Evolutionary conservation across 1,140 invertebrate genomes (phyloP).

Genomic region (Nixonia krombeini): DNA sequence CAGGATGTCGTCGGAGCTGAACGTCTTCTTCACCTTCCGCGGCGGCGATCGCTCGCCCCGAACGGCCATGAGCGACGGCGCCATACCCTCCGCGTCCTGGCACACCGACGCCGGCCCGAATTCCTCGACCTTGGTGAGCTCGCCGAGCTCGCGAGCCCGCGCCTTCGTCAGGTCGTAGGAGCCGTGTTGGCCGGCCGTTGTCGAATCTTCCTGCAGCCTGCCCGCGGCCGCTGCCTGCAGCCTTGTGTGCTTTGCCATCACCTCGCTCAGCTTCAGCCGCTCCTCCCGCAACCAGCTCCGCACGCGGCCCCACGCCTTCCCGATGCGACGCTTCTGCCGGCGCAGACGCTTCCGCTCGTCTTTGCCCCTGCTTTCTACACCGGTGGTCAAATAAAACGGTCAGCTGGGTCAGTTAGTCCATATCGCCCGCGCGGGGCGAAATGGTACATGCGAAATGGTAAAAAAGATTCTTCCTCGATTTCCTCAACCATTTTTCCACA

Average conservation of each 20-base stretch:
- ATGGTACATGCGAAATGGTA: too few species aligned
- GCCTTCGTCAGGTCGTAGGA: constrained; percentile 63
- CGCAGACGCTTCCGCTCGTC: constrained; percentile 14
- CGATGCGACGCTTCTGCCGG: constrained; percentile 67
- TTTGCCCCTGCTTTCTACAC: too few species aligned
- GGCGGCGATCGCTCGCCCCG: constrained; percentile 4
- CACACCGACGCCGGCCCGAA: constrained; percentile 53
- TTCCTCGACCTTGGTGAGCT: constrained; percentile 57
- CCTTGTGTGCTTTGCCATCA: constrained; percentile 69
- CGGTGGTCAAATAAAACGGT: neutral
- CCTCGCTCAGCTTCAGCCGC: constrained; percentile 67
- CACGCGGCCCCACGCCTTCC: constrained; percentile 72
- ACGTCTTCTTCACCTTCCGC: constrained; percentile 42
- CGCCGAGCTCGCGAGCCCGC: constrained; percentile 36
- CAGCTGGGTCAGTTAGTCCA: too few species aligned
- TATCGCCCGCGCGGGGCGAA: too few species aligned
- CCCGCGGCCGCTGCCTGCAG: constrained; percentile 66
- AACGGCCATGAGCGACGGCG: too few species aligned
- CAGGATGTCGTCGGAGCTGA: constrained; percentile 53
- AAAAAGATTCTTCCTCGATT: too few species aligned
- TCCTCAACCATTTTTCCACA: neutral
- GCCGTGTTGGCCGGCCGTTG: constrained; percentile 15
- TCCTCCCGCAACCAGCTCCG: constrained; percentile 73
- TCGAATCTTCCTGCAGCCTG: constrained; percentile 11
- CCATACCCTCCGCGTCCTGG: constrained; percentile 4